Percentiles rank a stretch among this genome's conserved stretches.
Conservation (phyloP, 2,113 vertebrate genomes). For the Hiodon tergisus region DNA sequence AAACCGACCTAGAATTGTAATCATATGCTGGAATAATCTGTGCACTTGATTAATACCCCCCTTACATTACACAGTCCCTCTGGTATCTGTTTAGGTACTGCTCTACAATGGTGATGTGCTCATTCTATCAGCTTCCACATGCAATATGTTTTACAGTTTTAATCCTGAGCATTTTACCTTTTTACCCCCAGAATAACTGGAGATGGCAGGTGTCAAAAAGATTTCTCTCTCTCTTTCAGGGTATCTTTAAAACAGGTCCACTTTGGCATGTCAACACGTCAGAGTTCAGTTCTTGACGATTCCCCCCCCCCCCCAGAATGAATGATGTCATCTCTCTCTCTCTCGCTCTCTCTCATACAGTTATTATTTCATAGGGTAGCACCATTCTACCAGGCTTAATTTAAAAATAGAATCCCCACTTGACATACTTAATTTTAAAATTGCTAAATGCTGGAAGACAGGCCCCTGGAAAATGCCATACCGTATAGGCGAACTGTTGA, state of each 20-base stretch:
- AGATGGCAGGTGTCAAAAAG: constrained; percentile 17
- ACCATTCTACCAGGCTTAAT: neutral
- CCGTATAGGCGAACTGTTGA: neutral
- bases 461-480: neutral
- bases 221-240: neutral
- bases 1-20: neutral
- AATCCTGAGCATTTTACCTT: neutral
- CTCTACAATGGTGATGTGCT: neutral
- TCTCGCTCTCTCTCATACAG: too few species aligned
- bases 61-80: neutral
- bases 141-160: neutral
- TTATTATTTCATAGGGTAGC: too few species aligned
- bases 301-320: neutral
- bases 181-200: constrained; percentile 1
- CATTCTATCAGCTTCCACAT: neutral
- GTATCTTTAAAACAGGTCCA: neutral
- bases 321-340: neutral
- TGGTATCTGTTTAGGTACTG: neutral
- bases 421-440: too few species aligned
- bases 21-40: neutral
- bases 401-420: neutral
- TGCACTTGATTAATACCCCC: neutral
- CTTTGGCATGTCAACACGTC: constrained; percentile 5
- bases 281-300: constrained; percentile 5
- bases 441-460: too few species aligned